These are phyloP conservation scores for Camelus bactrianus DNA, from an alignment of 2,113 vertebrate genomes.

Conservation along the genomic window DNA sequence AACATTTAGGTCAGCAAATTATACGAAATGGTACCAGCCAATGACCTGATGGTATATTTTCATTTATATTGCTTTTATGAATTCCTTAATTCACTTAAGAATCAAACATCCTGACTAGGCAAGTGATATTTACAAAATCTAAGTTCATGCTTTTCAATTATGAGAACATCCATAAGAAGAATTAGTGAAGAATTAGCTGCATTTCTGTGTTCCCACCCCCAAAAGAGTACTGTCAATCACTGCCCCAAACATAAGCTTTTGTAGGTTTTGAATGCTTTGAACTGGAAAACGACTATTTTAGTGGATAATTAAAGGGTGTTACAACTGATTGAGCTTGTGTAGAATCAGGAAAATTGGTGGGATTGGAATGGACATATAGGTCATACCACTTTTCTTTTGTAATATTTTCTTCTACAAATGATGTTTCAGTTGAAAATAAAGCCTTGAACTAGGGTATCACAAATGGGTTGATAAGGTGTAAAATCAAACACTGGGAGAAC, in stretches of 20 bases:
- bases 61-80: slow-evolving; percentile 52
- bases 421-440: slow-evolving; percentile 69
- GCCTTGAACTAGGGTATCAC: slow-evolving; percentile 39
- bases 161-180: slow-evolving; percentile 29
- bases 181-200: slow-evolving; percentile 51
- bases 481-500: slow-evolving; percentile 57
- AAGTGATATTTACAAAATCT: slow-evolving; percentile 51
- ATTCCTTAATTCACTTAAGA: slow-evolving; percentile 50
- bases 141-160: slow-evolving; percentile 27
- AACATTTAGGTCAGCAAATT: slow-evolving; percentile 58
- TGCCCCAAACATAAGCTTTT: slow-evolving; percentile 52
- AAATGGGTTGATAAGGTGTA: slow-evolving; percentile 48
- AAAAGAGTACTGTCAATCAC: slow-evolving; percentile 64
- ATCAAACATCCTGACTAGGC: slow-evolving; percentile 40
- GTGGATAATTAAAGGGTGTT: slow-evolving; percentile 78
- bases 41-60: slow-evolving; percentile 30
- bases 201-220: slow-evolving; percentile 24
- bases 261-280: slow-evolving; percentile 72
- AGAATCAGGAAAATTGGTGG: slow-evolving; percentile 77
- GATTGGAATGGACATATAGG: slow-evolving; percentile 61
- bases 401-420: slow-evolving; percentile 62
- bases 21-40: neutral
- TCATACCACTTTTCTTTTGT: slow-evolving; percentile 66
- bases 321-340: slow-evolving; percentile 76
- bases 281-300: slow-evolving; percentile 80